Percentiles rank a stretch among this genome's conserved stretches.
Evolutionary conservation across 1,140 invertebrate genomes (phyloP).

Genomic region (Leptinotarsa texana): DNA sequence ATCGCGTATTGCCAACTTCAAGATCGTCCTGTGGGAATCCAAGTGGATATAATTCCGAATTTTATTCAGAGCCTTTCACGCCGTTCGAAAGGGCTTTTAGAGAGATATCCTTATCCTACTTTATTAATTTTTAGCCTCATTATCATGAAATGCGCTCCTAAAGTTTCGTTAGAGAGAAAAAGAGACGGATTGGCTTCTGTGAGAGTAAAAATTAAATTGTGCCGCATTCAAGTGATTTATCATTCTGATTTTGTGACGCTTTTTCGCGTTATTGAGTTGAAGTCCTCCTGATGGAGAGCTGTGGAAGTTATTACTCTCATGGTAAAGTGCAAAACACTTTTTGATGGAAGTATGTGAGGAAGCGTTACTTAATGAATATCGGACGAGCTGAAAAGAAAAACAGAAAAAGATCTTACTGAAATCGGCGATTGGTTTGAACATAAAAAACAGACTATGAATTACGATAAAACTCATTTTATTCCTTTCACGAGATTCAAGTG

Average conservation of each 20-base stretch:
- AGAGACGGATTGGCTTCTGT: neutral
- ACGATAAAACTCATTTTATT: too few species aligned
- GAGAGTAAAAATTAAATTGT: neutral
- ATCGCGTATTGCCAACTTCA: conserved; percentile 16
- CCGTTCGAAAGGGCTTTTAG: neutral
- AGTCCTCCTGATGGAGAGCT: neutral
- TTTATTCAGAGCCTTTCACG: conserved; percentile 32
- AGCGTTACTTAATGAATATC: neutral
- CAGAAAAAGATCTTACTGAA: too few species aligned
- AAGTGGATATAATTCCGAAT: conserved; percentile 33
- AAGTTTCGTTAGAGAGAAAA: conserved; percentile 11
- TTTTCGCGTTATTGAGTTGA: neutral
- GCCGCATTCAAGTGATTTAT: neutral
- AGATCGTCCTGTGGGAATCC: conserved; percentile 24
- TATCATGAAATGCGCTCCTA: conserved; percentile 28
- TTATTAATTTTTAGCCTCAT: conserved; percentile 37
- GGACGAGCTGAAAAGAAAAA: neutral
- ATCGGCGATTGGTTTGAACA: neutral
- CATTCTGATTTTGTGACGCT: neutral
- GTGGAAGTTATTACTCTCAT: neutral
- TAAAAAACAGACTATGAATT: too few species aligned
- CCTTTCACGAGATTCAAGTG: too few species aligned
- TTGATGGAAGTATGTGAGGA: neutral
- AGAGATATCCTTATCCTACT: conserved; percentile 30
- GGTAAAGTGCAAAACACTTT: neutral